phyloP scores from a whole-genome alignment of 1,140 invertebrate genomes.

The Sycophaga agraensis region DNA sequence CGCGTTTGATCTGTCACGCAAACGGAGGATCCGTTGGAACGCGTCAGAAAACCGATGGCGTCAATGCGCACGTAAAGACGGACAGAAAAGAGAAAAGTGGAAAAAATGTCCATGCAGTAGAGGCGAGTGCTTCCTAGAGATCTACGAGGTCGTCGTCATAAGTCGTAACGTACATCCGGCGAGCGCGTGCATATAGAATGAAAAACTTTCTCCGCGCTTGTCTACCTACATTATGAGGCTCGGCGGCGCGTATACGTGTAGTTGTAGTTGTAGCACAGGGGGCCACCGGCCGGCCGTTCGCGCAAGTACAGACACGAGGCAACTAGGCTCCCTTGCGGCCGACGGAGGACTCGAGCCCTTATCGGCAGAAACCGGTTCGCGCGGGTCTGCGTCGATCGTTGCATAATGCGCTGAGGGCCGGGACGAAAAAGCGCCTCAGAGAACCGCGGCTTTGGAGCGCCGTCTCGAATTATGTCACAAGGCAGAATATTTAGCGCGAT shows the following conservation, averaged over 20 bases:
- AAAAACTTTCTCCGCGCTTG: conserved; percentile 14
- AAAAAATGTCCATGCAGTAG: neutral
- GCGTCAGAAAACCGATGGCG: conserved; percentile 18
- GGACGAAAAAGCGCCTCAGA: neutral
- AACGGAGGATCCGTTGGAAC: neutral
- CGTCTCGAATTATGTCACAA: conserved; percentile 20
- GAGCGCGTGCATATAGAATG: conserved; percentile 6
- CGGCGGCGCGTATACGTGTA: too few relatives aligned
- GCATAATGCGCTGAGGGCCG: neutral
- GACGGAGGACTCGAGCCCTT: too few relatives aligned
- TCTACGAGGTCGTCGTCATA: too few relatives aligned
- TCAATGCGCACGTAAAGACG: neutral
- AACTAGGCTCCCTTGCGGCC: too few relatives aligned
- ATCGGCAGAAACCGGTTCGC: too few relatives aligned
- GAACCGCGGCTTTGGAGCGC: too few relatives aligned
- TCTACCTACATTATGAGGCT: too few relatives aligned
- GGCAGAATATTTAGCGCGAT: conserved; percentile 27
- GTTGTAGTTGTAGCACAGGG: too few relatives aligned
- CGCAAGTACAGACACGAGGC: too few relatives aligned
- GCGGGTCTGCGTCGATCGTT: too few relatives aligned
- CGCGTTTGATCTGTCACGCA: neutral
- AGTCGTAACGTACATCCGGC: neutral
- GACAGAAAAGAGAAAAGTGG: neutral
- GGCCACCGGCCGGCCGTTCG: too few relatives aligned
- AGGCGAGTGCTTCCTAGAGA: neutral